A percentile compares a stretch with the other conserved stretches of the same genome.
phyloP scores from a whole-genome alignment of 2,797 vertebrate genomes.

The Danio aesculapii region DNA sequence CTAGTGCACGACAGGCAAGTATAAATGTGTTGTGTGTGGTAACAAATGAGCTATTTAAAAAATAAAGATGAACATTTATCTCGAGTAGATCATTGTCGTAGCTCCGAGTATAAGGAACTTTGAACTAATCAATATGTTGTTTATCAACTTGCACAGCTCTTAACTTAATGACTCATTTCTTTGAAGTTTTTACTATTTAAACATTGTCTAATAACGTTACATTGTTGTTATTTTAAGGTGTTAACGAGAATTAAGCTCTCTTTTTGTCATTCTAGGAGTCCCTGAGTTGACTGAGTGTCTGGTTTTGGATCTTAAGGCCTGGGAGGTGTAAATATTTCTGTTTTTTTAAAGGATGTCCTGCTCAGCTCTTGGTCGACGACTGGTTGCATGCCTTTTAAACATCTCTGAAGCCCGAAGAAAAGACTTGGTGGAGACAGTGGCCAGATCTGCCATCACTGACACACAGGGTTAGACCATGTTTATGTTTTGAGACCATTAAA shows the following conservation, averaged over 20 bases:
- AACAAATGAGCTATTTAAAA: neutral
- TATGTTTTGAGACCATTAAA: neutral
- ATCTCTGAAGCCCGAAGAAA: constrained; percentile 83
- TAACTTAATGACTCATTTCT: neutral
- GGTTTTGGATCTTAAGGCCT: neutral
- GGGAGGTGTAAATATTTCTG: neutral
- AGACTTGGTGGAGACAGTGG: constrained; percentile 80
- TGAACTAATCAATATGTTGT: neutral
- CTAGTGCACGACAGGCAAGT: constrained; percentile 2
- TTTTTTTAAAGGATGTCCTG: constrained; percentile 43
- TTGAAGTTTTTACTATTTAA: neutral
- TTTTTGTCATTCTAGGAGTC: no score
- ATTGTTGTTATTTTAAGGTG: neutral
- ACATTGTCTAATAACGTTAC: neutral
- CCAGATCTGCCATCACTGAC: constrained; percentile 77
- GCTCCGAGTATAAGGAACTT: neutral
- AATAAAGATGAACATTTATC: neutral
- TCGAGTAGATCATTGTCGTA: neutral
- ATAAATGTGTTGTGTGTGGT: neutral
- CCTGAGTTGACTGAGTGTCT: neutral
- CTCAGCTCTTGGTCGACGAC: constrained; percentile 63
- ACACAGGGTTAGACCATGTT: constrained; percentile 65
- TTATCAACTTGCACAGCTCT: neutral
- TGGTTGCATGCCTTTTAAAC: constrained; percentile 84
- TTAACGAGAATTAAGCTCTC: neutral